Percentiles rank a stretch among this genome's conserved stretches.
phyloP scores from a whole-genome alignment of 2,113 vertebrate genomes.

The Halichoeres trimaculatus region DNA sequence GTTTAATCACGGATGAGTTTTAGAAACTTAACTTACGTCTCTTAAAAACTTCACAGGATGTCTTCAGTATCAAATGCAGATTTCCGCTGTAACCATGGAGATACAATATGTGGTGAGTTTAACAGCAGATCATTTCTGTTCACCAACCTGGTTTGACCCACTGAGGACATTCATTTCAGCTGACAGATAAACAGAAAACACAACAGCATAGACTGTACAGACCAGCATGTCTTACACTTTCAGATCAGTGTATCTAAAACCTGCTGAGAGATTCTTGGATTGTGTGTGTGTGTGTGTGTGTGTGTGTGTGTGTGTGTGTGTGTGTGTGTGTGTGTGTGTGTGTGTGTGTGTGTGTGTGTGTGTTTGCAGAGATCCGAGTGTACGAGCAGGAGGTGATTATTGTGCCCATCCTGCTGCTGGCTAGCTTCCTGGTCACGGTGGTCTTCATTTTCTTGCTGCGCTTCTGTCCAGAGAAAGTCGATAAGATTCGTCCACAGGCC shows the following conservation, averaged over 20 bases:
- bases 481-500: constrained; percentile 52
- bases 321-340: neutral
- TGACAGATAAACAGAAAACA: constrained; percentile 1
- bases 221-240: neutral
- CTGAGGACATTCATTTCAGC: neutral
- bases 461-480: constrained; percentile 81
- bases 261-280: neutral
- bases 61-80: constrained; percentile 60
- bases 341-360: neutral
- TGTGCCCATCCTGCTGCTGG: constrained; percentile 79
- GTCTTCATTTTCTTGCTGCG: constrained; percentile 79
- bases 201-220: neutral
- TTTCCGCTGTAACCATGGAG: constrained; percentile 61
- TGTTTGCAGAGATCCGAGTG: constrained; percentile 74
- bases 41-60: constrained; percentile 71
- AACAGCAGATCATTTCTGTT: neutral
- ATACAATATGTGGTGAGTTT: constrained; percentile 79
- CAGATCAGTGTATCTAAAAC: neutral
- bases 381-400: constrained; percentile 85
- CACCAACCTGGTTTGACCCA: too few relatives aligned
- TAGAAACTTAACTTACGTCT: neutral
- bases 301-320: constrained; percentile 5
- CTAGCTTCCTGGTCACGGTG: constrained; percentile 77
- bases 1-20: neutral
- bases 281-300: constrained; percentile 1